Evolutionary conservation across 1,140 invertebrate species (phyloP), one percentile per base, ranked within the genome.

Genomic region (Helicoverpa armigera): DNA sequence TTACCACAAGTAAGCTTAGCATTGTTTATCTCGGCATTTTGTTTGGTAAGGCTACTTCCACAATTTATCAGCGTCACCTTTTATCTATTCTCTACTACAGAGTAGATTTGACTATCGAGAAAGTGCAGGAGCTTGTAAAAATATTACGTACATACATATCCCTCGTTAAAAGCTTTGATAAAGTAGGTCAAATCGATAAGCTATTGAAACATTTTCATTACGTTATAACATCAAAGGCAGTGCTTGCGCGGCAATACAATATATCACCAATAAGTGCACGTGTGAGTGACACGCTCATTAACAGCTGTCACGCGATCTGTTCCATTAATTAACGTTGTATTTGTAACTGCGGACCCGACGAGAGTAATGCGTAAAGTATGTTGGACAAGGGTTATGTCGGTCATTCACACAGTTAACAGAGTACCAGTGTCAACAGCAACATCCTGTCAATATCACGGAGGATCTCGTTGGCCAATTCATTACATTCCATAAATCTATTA

Each of bases 181-280:
- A 50, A 50, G 50, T n/a, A 9, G 35, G 61, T 35, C 13, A 43
- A 16, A 58, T 43, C 13, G 10, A 63, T 63, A 9, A 43, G 13
- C n/a, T 65, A 63, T 69, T 54, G 50, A 23, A 14, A 51, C 50
- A 72, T 54, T 29, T 72, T 72, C 69, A 72, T 72, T 72, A 53
- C 10, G 18, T 31, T 31, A 54, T 31, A 72, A 54, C 69, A 72
- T 72, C 50, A 54, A 72, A 72, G 23, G 23, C 69, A 54, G 54
- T 72, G 23, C 69, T 72, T 43, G 35, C 35, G 35, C 5, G 2
- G 50, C 48, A 72, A 13, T 72, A 53, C 48, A 14, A 72, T 72
- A 53, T 54, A 72, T 72, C 48, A 53, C 18, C 69, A 72, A 72
- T 72, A 72, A 69, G 65, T 69, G 65, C 65, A 72, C 69, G 69